These are phyloP conservation scores for Heliconius charithonia DNA, from an alignment of 2,888 invertebrate species.

Conservation along the genomic window DNA sequence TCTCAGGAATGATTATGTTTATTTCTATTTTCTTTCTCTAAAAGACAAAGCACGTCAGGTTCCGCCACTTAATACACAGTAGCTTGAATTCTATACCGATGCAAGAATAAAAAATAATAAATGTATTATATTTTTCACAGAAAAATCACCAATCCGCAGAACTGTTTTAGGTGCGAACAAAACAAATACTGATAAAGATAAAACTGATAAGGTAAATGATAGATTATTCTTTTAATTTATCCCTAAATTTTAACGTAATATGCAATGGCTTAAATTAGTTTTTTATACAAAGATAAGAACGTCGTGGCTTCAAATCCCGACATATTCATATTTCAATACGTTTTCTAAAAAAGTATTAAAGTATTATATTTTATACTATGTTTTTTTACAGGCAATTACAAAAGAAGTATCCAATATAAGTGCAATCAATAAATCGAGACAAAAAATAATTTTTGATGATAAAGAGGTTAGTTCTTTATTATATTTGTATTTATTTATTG, in stretches of 20 bases:
- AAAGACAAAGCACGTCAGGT: no score
- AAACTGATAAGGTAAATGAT: constrained; percentile 54
- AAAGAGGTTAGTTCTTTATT: constrained; percentile 59
- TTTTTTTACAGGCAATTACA: neutral
- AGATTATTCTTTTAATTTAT: constrained; percentile 10
- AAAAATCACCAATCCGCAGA: constrained; percentile 64
- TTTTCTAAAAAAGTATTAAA: neutral
- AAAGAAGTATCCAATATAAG: constrained; percentile 45
- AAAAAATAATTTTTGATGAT: constrained; percentile 66
- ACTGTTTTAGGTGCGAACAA: constrained; percentile 57
- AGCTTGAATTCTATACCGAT: no score
- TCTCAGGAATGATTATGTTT: no score
- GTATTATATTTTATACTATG: neutral
- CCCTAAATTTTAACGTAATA: neutral
- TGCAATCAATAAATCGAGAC: constrained; percentile 58
- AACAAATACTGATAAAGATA: constrained; percentile 58
- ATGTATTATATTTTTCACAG: constrained; percentile 51
- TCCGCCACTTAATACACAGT: no score
- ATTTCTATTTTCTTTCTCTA: no score
- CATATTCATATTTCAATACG: no score
- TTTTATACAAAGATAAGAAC: no score
- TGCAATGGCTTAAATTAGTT: no score
- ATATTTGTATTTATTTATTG: neutral
- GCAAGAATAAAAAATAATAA: neutral
- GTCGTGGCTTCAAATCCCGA: no score